Base-by-base conservation (phyloP, 2,888 invertebrate genomes). In the Cyaniris semiargus region DNA sequence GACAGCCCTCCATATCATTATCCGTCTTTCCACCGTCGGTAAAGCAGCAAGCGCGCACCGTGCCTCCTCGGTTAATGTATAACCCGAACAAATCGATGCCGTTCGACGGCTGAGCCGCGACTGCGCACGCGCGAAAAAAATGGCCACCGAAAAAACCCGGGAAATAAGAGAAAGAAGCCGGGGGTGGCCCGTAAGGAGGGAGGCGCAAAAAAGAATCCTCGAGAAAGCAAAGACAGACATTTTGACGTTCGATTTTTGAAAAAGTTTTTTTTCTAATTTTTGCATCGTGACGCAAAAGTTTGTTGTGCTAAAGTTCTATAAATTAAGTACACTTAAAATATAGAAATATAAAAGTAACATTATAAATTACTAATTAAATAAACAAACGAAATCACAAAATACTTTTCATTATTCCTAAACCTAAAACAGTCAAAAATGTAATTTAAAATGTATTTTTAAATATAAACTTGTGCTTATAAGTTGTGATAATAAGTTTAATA, bases 91-190 rank as follows among this genome's bases (percentile, higher is more conserved):
- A 90, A 92, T 92, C 92, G 92, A 92, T 92, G 90, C 85, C 84
- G 84, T 86, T 87, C 85, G 84, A 83, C 82, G 81, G 81, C 79
- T 77, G 44, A 38, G 72, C 38, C 44, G 78, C 77, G 21, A 84
- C 75, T 83, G 88, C 94, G 94, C 94, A 84, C 89, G 94, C 92
- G 94, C 85, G 82, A 83, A 82, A 90, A 93, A 93, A 91, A 94
- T 94, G 94, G 94, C 94, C 86, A 83, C 88, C 86, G 87, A 89
- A 93, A 94, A 91, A 93, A 89, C 85, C 82, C 84, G 86, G 89
- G 89, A 92, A 93, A 93, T 92, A 93, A 93, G 91, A 93, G 91
- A 92, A 93, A 92, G 91, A 93, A 91, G 85, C 85, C 84, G 86
- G 84, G 82, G 83, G 83, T 80, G 80, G 81, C 80, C 80, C 81